Evolutionary conservation across 1,140 invertebrate species (phyloP).

Genomic region (Helicoverpa zea): DNA sequence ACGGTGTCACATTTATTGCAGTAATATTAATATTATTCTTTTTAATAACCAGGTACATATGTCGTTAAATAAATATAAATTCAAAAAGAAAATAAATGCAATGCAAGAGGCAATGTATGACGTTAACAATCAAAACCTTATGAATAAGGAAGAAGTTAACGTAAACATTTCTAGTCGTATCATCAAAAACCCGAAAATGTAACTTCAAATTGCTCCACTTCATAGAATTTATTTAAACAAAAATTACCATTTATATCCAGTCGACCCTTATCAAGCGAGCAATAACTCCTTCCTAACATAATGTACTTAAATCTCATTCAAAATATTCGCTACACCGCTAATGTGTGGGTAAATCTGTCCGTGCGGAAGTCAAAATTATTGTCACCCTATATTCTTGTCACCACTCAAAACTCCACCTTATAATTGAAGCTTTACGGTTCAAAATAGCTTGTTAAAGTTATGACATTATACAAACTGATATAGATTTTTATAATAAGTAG

Average conservation of each 20-base stretch:
- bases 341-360: slow-evolving; percentile 80
- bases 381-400: slow-evolving; percentile 56
- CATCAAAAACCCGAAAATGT: slow-evolving; percentile 3
- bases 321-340: slow-evolving; percentile 68
- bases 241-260: slow-evolving; percentile 45
- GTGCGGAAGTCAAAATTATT: slow-evolving; percentile 78
- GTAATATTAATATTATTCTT: too few species aligned
- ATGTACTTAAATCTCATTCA: slow-evolving; percentile 47
- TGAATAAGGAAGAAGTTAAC: not conserved
- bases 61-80: too few species aligned
- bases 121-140: not conserved
- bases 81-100: too few species aligned
- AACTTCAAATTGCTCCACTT: slow-evolving; percentile 9
- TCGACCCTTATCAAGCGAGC: slow-evolving; percentile 45
- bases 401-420: slow-evolving; percentile 51
- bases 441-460: slow-evolving; percentile 37
- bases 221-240: slow-evolving; percentile 45
- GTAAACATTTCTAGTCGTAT: not conserved
- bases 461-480: slow-evolving; percentile 41
- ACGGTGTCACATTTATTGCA: too few species aligned
- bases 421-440: not conserved
- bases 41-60: too few species aligned
- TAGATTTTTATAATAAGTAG: slow-evolving; percentile 59
- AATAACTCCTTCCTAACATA: slow-evolving; percentile 43
- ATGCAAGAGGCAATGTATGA: too few species aligned